Percentiles rank a stretch among this genome's conserved stretches.
Evolutionary conservation across 2,113 vertebrate species (phyloP).

Genomic region (Leptobrachium ailaonicum): DNA sequence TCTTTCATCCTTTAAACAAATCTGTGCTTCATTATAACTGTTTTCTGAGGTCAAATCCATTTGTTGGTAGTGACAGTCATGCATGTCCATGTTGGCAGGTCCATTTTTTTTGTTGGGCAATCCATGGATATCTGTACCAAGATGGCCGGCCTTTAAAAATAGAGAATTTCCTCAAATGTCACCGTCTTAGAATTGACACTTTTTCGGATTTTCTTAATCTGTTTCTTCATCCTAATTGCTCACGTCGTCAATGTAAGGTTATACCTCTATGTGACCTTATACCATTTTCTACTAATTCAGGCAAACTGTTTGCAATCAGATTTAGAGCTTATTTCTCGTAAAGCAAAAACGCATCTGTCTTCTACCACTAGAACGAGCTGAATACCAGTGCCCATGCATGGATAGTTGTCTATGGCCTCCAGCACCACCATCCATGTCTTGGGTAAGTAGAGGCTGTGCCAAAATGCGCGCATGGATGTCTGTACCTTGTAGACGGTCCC

Average conservation of each 20-base stretch:
- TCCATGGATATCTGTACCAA: too few relatives aligned
- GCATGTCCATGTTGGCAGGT: too few relatives aligned
- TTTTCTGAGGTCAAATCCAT: too few relatives aligned
- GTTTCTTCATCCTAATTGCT: neutral
- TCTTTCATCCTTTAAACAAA: too few relatives aligned
- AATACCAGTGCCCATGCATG: conserved; percentile 20
- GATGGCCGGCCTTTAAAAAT: neutral
- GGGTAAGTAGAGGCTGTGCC: conserved; percentile 31
- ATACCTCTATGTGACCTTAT: neutral
- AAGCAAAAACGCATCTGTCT: conserved; percentile 1
- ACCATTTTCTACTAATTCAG: neutral
- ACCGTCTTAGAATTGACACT: neutral
- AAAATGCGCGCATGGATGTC: neutral
- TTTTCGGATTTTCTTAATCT: neutral
- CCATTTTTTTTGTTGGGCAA: too few relatives aligned
- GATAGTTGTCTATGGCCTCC: conserved; percentile 26
- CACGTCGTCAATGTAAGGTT: neutral
- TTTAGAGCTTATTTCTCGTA: conserved; percentile 34
- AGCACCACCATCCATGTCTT: conserved; percentile 26
- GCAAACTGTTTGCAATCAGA: neutral
- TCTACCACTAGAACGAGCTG: conserved; percentile 31
- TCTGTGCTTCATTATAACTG: too few relatives aligned
- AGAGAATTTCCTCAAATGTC: neutral
- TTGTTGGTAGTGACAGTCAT: too few relatives aligned
- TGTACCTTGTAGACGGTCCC: conserved; percentile 5